Evolutionary conservation across 92 coral and sea anemone genomes (phyloP).

Genomic region (Palythoa heliodiscus): DNA sequence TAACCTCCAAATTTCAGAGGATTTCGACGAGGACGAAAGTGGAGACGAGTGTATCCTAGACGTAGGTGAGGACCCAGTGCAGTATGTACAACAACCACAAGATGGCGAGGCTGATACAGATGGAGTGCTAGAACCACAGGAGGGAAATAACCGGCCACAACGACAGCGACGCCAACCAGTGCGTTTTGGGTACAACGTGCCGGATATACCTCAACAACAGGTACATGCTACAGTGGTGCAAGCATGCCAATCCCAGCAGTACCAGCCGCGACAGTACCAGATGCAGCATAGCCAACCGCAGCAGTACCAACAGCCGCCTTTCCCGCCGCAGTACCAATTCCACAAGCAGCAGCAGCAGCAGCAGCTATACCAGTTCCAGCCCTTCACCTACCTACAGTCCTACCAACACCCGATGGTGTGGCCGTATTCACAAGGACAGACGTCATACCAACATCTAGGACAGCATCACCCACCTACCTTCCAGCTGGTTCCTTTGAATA

Average conservation of each 20-base stretch:
- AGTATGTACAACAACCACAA: slow-evolving; percentile 27
- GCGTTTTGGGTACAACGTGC: slow-evolving; percentile 26
- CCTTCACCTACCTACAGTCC: slow-evolving; percentile 30
- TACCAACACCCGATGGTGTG: slow-evolving; percentile 24
- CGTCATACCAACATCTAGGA: slow-evolving; percentile 29
- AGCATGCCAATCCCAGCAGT: slow-evolving; percentile 22
- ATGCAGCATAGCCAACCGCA: not conserved
- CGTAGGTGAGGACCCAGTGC: slow-evolving; percentile 20
- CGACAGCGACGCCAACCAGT: slow-evolving; percentile 37
- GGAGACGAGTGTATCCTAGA: slow-evolving; percentile 15
- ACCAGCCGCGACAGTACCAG: no score
- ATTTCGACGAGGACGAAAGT: slow-evolving; percentile 22
- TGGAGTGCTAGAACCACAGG: slow-evolving; percentile 39
- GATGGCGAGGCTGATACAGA: slow-evolving; percentile 16
- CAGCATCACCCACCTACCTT: slow-evolving; percentile 24
- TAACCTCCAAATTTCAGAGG: not conserved
- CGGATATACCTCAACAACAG: slow-evolving; percentile 36
- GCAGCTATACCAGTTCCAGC: slow-evolving; percentile 25
- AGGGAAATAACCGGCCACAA: slow-evolving; percentile 39
- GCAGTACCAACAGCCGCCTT: slow-evolving; percentile 11
- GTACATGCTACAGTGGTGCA: slow-evolving; percentile 31
- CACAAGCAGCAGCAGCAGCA: slow-evolving; percentile 18
- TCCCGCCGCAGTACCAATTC: slow-evolving; percentile 5
- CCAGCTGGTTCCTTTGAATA: slow-evolving; percentile 29
- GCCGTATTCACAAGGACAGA: slow-evolving; percentile 25